phyloP scores from a whole-genome alignment of 92 coral and sea anemone species.

The Palythoa grandiflora region DNA sequence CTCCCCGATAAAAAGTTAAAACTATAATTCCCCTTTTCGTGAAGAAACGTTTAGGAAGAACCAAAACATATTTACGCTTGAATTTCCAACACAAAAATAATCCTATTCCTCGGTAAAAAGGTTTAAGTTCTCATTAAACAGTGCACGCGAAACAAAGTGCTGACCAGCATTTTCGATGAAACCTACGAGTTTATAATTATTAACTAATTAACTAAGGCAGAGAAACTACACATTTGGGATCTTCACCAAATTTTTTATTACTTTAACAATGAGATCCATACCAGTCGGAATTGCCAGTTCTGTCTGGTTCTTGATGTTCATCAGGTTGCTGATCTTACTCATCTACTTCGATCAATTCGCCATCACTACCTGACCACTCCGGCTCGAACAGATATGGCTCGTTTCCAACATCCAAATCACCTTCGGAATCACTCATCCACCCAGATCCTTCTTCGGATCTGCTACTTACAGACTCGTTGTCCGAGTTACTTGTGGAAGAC shows the following conservation, averaged over 20 bases:
- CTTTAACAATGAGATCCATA: constrained; percentile 16
- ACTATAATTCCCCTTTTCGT: not conserved
- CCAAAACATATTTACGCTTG: constrained; percentile 1
- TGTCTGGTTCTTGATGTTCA: constrained; percentile 27
- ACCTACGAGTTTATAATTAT: not conserved
- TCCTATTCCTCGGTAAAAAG: not conserved
- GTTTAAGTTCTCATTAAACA: not conserved
- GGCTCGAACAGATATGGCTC: constrained; percentile 30
- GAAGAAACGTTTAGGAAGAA: not conserved
- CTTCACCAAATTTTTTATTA: constrained; percentile 23
- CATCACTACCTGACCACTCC: constrained; percentile 13
- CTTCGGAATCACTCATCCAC: constrained; percentile 5
- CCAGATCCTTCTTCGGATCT: constrained; percentile 26
- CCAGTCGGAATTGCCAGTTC: constrained; percentile 30
- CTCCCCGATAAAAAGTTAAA: not conserved
- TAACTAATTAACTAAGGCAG: constrained; percentile 13
- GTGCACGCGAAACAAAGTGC: not conserved
- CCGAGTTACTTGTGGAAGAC: too few relatives aligned
- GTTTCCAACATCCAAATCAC: constrained; percentile 17
- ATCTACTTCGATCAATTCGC: not conserved
- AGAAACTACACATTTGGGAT: constrained; percentile 5
- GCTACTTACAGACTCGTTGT: too few relatives aligned
- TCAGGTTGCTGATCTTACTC: not conserved
- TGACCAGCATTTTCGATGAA: not conserved
- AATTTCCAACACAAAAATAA: constrained; percentile 4